Base-by-base conservation (phyloP, 2,113 vertebrate species). In the Rhynchomys soricoides region DNA sequence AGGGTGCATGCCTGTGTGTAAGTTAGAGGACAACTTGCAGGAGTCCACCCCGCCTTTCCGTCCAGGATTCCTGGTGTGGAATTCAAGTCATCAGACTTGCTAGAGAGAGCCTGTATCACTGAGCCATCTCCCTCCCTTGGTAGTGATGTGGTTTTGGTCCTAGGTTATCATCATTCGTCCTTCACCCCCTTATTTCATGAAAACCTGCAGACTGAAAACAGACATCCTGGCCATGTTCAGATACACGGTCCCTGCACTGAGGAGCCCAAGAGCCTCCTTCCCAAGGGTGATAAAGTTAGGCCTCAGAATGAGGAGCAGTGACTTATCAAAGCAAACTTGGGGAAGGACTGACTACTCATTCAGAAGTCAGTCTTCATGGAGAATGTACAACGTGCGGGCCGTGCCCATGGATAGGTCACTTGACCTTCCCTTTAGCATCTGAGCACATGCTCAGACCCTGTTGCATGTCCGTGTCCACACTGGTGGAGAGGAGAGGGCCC, bases 221-320 rank as follows among this genome's bases (percentile, higher is more conserved):
- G 34, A 29, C 26, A 9, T 0, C 1, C 24, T 1, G 7, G 62
- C 9, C 29, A 0, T 0, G 0, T 1, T 11, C 0, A 0, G 34
- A 22, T 74, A 19, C 24, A 40, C 50, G 1, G 2, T 48, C 55
- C 21, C 52, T 6, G 34, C 24, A 10, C 19, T 5, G 16, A 57
- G 0, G 9, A 37, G 19, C 34, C 13, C 4, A 11, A 43, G 37
- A 0, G 45, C 81, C n/a, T n/a, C 86, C 92, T 66, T 66, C 64
- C 45, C 24, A 1, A 52, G 87, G 92, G 48, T n/a, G 0, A 57
- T n/a, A 71, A 78, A 34, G 24, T 43, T 77, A 11, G 82, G 45
- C 52, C 37, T 70, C 43, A 4, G 81, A 74, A 37, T 0, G 9
- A 37, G 52, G 34, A 34, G 68, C 12, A 7, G 24, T 50, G 43